phyloP scores from a whole-genome alignment of 2,888 invertebrate species.

The Drosophila barbarae region DNA sequence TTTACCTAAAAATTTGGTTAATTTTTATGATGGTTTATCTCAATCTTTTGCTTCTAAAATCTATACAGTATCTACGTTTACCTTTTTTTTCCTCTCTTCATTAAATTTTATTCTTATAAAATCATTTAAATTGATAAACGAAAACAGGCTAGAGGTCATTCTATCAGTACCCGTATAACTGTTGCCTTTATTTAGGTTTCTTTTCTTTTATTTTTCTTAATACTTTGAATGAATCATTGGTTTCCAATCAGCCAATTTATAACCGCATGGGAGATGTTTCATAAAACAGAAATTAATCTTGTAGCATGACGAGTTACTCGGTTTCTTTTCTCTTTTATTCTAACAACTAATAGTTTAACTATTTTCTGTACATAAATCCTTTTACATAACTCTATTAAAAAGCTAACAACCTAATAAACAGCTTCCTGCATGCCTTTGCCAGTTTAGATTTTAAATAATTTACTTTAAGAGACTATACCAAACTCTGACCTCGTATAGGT shows the following conservation, averaged over 20 bases:
- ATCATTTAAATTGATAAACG: not conserved
- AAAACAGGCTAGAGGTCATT: not conserved
- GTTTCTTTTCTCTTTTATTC: too few relatives aligned
- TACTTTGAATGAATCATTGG: not conserved
- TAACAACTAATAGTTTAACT: not conserved
- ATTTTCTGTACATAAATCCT: not conserved
- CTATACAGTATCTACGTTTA: too few relatives aligned
- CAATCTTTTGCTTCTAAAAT: too few relatives aligned
- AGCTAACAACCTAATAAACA: constrained; percentile 3
- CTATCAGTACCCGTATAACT: too few relatives aligned
- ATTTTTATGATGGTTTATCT: too few relatives aligned
- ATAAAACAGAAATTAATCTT: not conserved
- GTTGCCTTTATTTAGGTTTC: not conserved
- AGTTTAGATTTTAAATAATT: constrained; percentile 21
- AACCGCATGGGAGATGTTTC: constrained; percentile 1
- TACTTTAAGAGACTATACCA: constrained; percentile 7
- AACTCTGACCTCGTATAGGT: constrained; percentile 5
- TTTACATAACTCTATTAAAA: constrained; percentile 5
- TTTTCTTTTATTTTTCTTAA: not conserved
- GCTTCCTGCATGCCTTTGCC: constrained; percentile 41
- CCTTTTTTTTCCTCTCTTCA: too few relatives aligned
- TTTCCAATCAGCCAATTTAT: not conserved
- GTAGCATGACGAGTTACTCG: not conserved
- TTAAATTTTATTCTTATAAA: not conserved
- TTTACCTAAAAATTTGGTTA: too few relatives aligned